Evolutionary conservation across 2,113 vertebrate genomes (phyloP).

Genomic region (Carassius carassius): DNA sequence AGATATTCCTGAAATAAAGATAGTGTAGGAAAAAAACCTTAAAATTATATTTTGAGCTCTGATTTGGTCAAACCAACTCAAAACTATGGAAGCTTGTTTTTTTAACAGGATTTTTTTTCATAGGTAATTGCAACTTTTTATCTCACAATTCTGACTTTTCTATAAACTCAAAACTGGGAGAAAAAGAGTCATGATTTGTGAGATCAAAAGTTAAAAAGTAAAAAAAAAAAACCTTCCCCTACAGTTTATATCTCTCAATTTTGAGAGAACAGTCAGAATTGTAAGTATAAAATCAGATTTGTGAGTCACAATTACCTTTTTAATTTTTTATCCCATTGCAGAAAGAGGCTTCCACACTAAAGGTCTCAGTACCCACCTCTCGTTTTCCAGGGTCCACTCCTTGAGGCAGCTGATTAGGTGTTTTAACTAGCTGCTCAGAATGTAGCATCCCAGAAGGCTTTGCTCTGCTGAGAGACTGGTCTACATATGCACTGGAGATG

Average conservation of each 20-base stretch:
- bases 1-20: slow-evolving; percentile 77
- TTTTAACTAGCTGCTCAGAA: slow-evolving; percentile 72
- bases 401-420: slow-evolving; percentile 73
- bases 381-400: slow-evolving; percentile 80
- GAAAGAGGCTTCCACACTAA: neutral
- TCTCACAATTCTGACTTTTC: too few relatives aligned
- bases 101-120: neutral
- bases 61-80: too few relatives aligned
- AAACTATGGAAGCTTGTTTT: neutral
- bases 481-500: neutral
- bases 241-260: too few relatives aligned
- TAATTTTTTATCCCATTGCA: too few relatives aligned
- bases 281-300: too few relatives aligned
- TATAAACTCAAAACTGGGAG: too few relatives aligned
- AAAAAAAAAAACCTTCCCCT: too few relatives aligned
- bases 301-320: too few relatives aligned
- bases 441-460: slow-evolving; percentile 41
- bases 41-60: neutral
- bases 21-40: neutral
- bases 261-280: too few relatives aligned
- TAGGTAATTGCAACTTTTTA: too few relatives aligned
- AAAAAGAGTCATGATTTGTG: too few relatives aligned
- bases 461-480: neutral
- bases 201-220: too few relatives aligned
- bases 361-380: slow-evolving; percentile 74